Conservation (phyloP, 1,140 invertebrate genomes). For the Hydropsyche tenuis region DNA sequence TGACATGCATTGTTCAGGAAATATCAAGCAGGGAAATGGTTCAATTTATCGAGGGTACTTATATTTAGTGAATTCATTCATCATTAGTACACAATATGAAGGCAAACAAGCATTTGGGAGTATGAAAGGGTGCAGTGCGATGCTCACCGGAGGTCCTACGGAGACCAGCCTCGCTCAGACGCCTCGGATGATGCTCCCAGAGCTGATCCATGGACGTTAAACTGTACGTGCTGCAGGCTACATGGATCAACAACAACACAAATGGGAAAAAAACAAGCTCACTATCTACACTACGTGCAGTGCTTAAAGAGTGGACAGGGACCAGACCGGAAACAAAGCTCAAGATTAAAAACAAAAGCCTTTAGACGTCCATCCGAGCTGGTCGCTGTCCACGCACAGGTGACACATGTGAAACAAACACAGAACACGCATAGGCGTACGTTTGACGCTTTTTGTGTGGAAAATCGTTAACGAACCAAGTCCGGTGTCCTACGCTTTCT, state of each 20-base stretch:
- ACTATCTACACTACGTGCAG: not conserved
- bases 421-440: slow-evolving; percentile 40
- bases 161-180: slow-evolving; percentile 73
- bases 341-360: slow-evolving; percentile 1
- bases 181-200: slow-evolving; percentile 71
- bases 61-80: no score
- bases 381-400: slow-evolving; percentile 3
- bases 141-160: slow-evolving; percentile 73
- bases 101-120: no score
- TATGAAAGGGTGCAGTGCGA: not conserved
- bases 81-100: not conserved
- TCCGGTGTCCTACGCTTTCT: slow-evolving; percentile 38
- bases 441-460: slow-evolving; percentile 40
- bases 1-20: no score
- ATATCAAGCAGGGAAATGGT: no score
- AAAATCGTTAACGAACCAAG: slow-evolving; percentile 31
- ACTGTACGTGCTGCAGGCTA: slow-evolving; percentile 67
- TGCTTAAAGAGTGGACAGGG: not conserved
- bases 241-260: slow-evolving; percentile 55
- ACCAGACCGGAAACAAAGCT: slow-evolving; percentile 19
- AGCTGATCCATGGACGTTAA: slow-evolving; percentile 72
- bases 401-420: slow-evolving; percentile 35
- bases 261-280: slow-evolving; percentile 30
- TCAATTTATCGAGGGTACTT: slow-evolving; percentile 1
- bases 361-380: slow-evolving; percentile 30